A percentile compares a stretch with the other conserved stretches of the same genome.
These are phyloP conservation scores for Cylloceria caligata DNA, from an alignment of 2,888 invertebrate genomes.

Conservation along the genomic window DNA sequence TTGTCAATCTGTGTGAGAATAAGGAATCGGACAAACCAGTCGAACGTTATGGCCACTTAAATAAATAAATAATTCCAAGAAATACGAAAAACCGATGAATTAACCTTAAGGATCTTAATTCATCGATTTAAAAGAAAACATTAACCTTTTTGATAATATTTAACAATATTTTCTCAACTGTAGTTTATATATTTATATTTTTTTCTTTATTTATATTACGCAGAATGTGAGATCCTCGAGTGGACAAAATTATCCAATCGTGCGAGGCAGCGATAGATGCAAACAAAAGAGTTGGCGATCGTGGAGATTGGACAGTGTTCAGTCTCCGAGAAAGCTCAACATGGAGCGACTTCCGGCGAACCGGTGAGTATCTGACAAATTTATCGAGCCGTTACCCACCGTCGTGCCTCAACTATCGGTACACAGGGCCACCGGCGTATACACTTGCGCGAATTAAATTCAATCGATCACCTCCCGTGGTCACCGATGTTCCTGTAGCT, in stretches of 20 bases:
- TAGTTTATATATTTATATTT: not conserved
- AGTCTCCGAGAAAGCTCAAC: conserved; percentile 46
- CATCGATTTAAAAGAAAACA: no score
- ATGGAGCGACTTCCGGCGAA: conserved; percentile 51
- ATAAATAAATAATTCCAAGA: no score
- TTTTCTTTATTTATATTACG: not conserved
- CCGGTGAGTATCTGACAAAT: conserved; percentile 36
- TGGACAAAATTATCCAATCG: not conserved
- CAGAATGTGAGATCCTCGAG: conserved; percentile 23
- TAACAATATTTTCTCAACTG: no score
- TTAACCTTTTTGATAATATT: no score
- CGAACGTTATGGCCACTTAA: no score
- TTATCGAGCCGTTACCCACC: not conserved
- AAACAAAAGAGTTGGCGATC: conserved; percentile 33
- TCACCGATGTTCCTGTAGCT: not conserved
- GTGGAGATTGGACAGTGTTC: conserved; percentile 53
- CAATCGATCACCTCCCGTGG: conserved; percentile 41
- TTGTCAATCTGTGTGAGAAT: no score
- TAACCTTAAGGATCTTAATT: no score
- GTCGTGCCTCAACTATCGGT: not conserved
- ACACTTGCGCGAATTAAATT: conserved; percentile 14
- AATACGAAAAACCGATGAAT: no score
- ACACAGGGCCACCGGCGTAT: not conserved
- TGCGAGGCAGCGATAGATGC: conserved; percentile 4
- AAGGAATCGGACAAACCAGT: no score